Base-by-base conservation (phyloP, 2,797 vertebrate genomes). In the Clarias pachynema region DNA sequence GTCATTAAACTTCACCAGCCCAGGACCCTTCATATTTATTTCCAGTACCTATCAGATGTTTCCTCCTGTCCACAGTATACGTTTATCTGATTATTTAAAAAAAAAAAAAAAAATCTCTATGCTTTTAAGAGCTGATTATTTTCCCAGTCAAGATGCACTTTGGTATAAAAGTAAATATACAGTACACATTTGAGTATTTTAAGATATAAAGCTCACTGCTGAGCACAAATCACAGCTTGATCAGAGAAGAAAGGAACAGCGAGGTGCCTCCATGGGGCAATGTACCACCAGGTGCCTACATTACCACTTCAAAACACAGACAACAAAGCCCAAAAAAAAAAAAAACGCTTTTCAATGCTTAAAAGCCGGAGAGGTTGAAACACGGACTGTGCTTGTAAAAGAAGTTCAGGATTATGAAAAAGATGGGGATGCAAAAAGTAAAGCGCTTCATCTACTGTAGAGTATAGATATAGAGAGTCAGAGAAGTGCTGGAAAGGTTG, bases 201-300 rank as follows among this genome's bases (percentile, higher is more conserved):
- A 37, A 37, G 37, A n/a, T 5, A 34, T 53, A 37, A 73, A 73
- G 62, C 34, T 66, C 66, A 34, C 31, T 20, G 31, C 29, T 34
- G 22, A 56, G 68, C 56, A n/a, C 63, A 44, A 80, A 81, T 20
- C 57, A 72, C 63, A 78, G 22, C 26, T 20, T 59, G 31, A 86
- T 82, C 22, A 66, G 31, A 78, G 57, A 57, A 62, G 56, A 59
- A 81, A 81, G 62, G 24, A 62, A 68, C 26, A 74, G 60, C 60
- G 3, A n/a, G 29, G 31, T 73, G 34, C 29, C 63, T 70, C 53
- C 44, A 59, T 59, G 0, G 75, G 31, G 24, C 63, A 34, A 31
- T 22, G 53, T 7, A 72, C 29, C 20, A 65, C 79, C 37, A 85
- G 37, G 73, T 77, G 15, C n/a, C 77, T 60, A 60, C 49, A 85